Evolutionary conservation across 2,113 vertebrate genomes (phyloP), one percentile per base, ranked within the genome.

Genomic region (Colaptes auratus): DNA sequence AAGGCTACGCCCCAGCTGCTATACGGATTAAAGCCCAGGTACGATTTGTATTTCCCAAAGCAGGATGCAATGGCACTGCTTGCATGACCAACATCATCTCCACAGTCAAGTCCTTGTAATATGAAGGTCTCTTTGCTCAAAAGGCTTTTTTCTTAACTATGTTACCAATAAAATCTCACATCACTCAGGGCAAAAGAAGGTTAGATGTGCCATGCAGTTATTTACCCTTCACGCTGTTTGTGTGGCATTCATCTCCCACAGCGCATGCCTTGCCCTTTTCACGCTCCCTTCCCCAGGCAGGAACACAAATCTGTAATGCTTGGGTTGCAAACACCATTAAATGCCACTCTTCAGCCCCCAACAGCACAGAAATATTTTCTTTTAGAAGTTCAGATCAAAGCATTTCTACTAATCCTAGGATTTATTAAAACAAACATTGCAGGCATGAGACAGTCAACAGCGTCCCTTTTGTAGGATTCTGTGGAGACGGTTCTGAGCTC

Each of bases 321-420:
- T 96, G 90, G 73, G 95, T 94, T 94, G 94, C 91, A 97, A 95
- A 94, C 93, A 95, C 86, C 63, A 88, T 86, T 93, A 95, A 95
- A 94, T 83, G 92, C 66, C 90, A 93, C 86, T 93, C 86, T 97
- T 81, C 90, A 94, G 76, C 61, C 82, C 93, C 90, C 91, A 90
- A 95, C 73, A 96, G 93, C 93, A 95, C 28, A 86, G 93, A 97
- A 95, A 92, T 95, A 96, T 96, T 97, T 95, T 95, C 86, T 84
- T 95, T 97, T 88, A 85, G 75, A 89, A 95, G 92, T 95, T 96
- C 88, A 96, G 93, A 95, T 96, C 90, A 95, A 96, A 96, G 86
- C 93, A 86, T 87, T 89, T 94, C 94, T 74, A 95, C 89, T 96
- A 97, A 95, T 95, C 95, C 95, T 95, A 95, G 93, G 89, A 96